A percentile compares a stretch with the other conserved stretches of the same genome.
phyloP scores from a whole-genome alignment of 1,140 invertebrate genomes.

The Eciton burchellii region DNA sequence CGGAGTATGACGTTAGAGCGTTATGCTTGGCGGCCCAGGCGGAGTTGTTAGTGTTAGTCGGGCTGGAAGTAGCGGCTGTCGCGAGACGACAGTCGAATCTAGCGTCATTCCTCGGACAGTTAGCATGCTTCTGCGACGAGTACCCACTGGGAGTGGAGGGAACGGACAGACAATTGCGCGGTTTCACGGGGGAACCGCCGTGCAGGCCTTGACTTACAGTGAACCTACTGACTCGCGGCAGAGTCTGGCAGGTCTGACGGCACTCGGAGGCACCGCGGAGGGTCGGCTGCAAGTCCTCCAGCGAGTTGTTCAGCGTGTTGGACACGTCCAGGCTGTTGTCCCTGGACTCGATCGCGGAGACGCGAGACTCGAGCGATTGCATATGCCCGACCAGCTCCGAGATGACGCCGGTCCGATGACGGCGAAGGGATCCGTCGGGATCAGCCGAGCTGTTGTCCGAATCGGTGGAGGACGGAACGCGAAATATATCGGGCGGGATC shows the following conservation, averaged over 20 bases:
- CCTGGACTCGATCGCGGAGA: constrained; percentile 85
- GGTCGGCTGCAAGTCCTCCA: constrained; percentile 65
- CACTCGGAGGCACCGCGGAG: constrained; percentile 21
- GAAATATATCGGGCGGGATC: constrained; percentile 91
- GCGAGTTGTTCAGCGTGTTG: constrained; percentile 67
- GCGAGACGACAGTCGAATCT: constrained; percentile 18
- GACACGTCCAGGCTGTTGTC: constrained; percentile 77
- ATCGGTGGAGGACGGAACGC: constrained; percentile 85
- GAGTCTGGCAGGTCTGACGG: constrained; percentile 53
- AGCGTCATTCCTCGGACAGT: constrained; percentile 61
- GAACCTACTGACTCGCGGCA: constrained; percentile 65
- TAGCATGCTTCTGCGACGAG: constrained; percentile 67
- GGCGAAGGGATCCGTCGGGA: constrained; percentile 79
- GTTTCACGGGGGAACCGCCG: constrained; percentile 76
- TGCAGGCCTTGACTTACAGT: constrained; percentile 77
- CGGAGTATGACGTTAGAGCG: constrained; percentile 71
- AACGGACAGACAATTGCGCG: constrained; percentile 74
- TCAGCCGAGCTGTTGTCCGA: constrained; percentile 85
- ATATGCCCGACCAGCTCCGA: constrained; percentile 88
- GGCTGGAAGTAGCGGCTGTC: constrained; percentile 60
- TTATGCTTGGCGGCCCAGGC: constrained; percentile 77
- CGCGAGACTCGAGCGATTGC: constrained; percentile 87
- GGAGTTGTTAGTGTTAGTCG: constrained; percentile 65
- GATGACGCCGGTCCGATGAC: constrained; percentile 85
- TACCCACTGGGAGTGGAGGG: constrained; percentile 77